phyloP scores from a whole-genome alignment of 2,888 invertebrate species.

The Aspidiotus rigidus region DNA sequence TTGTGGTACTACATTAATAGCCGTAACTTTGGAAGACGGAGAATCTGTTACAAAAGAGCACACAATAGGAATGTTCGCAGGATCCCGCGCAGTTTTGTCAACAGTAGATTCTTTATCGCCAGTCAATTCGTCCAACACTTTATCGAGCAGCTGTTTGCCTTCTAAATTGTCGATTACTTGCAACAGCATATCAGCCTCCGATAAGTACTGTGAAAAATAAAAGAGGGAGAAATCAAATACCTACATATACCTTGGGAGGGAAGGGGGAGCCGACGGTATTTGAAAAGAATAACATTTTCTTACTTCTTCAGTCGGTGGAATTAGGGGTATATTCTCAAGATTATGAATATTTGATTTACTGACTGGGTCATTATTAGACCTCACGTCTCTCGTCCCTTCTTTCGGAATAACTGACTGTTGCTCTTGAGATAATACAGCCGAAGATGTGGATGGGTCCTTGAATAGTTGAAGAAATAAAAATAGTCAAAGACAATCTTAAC shows the following conservation, averaged over 20 bases:
- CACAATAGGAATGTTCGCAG: neutral
- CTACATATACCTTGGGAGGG: no score
- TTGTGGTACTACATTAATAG: no score
- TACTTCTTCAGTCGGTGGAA: conserved; percentile 21
- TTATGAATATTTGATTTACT: conserved; percentile 14
- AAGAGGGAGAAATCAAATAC: neutral
- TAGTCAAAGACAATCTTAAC: neutral
- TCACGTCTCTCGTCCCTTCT: neutral
- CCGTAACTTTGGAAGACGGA: no score
- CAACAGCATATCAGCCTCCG: conserved; percentile 20
- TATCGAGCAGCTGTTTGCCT: conserved; percentile 11
- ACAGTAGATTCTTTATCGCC: conserved; percentile 13
- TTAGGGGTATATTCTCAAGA: conserved; percentile 18
- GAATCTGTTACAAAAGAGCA: neutral
- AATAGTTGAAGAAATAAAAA: neutral
- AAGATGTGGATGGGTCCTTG: neutral
- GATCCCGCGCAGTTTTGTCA: neutral
- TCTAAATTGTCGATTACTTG: conserved; percentile 22
- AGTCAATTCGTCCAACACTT: conserved; percentile 15
- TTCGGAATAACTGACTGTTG: neutral
- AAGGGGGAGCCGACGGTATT: no score
- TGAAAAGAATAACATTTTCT: neutral
- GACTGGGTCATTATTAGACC: neutral
- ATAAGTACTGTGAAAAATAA: conserved; percentile 11
- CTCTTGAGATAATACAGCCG: neutral